phyloP scores from a whole-genome alignment of 2,888 invertebrate genomes.

The Hydrotaea cyrtoneurina region DNA sequence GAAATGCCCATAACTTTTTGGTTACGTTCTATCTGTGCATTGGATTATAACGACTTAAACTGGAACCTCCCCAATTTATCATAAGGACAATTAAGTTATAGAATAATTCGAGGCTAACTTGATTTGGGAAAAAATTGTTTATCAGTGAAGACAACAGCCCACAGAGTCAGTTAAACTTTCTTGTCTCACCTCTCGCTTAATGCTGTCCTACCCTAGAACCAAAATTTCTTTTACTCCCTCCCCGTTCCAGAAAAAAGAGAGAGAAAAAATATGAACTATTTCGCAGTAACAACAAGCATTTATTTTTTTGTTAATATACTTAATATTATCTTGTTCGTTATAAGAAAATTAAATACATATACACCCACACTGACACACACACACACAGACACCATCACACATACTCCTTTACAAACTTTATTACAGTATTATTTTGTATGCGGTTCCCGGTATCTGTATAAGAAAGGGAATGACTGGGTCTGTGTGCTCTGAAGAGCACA shows the following conservation, averaged over 20 bases:
- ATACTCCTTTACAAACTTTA: neutral
- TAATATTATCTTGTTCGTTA: constrained; percentile 54
- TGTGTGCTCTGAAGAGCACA: neutral
- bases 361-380: constrained; percentile 17
- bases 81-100: too few species aligned
- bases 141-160: neutral
- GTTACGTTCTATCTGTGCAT: too few species aligned
- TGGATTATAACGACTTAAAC: too few species aligned
- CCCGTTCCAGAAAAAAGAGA: neutral
- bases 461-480: neutral
- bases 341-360: neutral
- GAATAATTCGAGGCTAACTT: too few species aligned
- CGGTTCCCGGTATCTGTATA: neutral
- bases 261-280: constrained; percentile 34
- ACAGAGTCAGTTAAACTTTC: too few species aligned
- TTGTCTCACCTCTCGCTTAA: too few species aligned
- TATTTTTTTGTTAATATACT: constrained; percentile 66
- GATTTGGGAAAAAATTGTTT: too few species aligned
- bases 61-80: too few species aligned
- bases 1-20: too few species aligned
- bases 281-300: constrained; percentile 53
- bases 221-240: neutral
- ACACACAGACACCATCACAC: neutral
- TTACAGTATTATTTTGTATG: neutral
- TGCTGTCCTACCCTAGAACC: too few species aligned